Percentiles rank a stretch among this genome's conserved stretches.
Evolutionary conservation across 2,797 vertebrate species (phyloP).

Genomic region (Poeciliopsis presidionis): DNA sequence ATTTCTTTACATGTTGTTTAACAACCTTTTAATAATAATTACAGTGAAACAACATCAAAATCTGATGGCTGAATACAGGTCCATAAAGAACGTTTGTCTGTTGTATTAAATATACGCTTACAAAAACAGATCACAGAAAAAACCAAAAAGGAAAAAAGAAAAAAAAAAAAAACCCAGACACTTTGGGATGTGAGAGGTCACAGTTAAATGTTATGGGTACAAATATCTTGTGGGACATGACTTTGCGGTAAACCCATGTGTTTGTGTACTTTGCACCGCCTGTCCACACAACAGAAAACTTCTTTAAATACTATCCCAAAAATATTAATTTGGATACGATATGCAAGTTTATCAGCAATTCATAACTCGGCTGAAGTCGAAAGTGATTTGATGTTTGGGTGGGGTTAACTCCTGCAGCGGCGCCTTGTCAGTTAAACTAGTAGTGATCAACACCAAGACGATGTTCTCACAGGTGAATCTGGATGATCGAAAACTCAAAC

Average conservation of each 20-base stretch:
- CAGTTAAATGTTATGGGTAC: slow-evolving; percentile 50
- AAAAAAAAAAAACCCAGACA: slow-evolving; percentile 70
- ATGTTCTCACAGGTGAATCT: slow-evolving; percentile 36
- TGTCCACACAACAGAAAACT: slow-evolving; percentile 40
- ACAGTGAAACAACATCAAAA: slow-evolving; percentile 99
- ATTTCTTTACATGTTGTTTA: slow-evolving; percentile 94
- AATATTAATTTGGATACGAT: slow-evolving; percentile 16
- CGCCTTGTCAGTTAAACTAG: slow-evolving; percentile 42
- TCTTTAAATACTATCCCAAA: slow-evolving; percentile 34
- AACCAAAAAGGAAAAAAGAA: slow-evolving; percentile 2
- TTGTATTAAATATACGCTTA: slow-evolving; percentile 79
- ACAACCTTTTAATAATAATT: slow-evolving; percentile 95
- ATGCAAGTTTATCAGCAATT: slow-evolving; percentile 16
- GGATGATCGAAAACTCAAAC: slow-evolving; percentile 53
- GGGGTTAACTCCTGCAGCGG: slow-evolving; percentile 58
- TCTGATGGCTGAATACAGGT: slow-evolving; percentile 97
- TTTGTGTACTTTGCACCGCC: slow-evolving; percentile 34
- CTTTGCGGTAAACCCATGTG: slow-evolving; percentile 46
- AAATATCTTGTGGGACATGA: slow-evolving; percentile 36
- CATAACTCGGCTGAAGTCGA: slow-evolving; percentile 16
- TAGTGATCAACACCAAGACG: slow-evolving; percentile 69
- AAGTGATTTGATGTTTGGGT: slow-evolving; percentile 36
- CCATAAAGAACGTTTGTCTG: slow-evolving; percentile 88
- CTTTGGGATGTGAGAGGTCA: slow-evolving; percentile 64
- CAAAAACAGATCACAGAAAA: slow-evolving; percentile 76